Evolutionary conservation across 2,888 invertebrate species (phyloP), one percentile per base, ranked within the genome.

Genomic region (Ernsta delagoae): DNA sequence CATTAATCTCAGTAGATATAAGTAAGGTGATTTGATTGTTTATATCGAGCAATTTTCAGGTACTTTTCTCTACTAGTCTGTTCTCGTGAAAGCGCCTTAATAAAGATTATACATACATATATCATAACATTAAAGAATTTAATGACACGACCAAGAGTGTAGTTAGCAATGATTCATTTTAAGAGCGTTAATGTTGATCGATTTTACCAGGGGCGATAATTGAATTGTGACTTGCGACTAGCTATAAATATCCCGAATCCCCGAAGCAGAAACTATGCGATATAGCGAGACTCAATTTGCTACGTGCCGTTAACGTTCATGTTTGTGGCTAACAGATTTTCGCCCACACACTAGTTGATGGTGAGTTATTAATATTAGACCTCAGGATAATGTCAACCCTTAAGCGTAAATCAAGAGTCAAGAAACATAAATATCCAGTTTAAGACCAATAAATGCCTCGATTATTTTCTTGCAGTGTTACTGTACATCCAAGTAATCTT

Each of bases 151-250:
- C 24, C 24, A 9, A 53, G 24, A 53, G 53, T 53, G 8, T 53
- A 53, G 24, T 24, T 53, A 24, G 11, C 53, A 45, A 45, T 45
- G 39, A 24, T 24, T 24, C 24, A 24, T 24, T 24, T 24, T 24
- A 24, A 24, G 24, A 24, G 24, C 24, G 24, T 24, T 24, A 24
- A 24, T 24, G 24, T 36, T 57, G n/a, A 36, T 36, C 57, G 57
- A 57, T 57, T 36, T 36, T 36, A 36, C 11, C 6, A 36, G 5
- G 36, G 7, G 36, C 36, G 36, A 36, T 57, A 57, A 56, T 24
- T 56, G 36, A 56, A n/a, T n/a, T 56, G n/a, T 34, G 56, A 56
- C 11, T 56, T 56, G 56, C 34, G 36, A 56, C 36, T 48, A 6
- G 5, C 56, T 31, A 34, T 34, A 54, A 34, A 56, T 56, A 56